A percentile compares a stretch with the other conserved stretches of the same genome.
phyloP scores from a whole-genome alignment of 2,888 invertebrate species.

The Aplocera efformata region DNA sequence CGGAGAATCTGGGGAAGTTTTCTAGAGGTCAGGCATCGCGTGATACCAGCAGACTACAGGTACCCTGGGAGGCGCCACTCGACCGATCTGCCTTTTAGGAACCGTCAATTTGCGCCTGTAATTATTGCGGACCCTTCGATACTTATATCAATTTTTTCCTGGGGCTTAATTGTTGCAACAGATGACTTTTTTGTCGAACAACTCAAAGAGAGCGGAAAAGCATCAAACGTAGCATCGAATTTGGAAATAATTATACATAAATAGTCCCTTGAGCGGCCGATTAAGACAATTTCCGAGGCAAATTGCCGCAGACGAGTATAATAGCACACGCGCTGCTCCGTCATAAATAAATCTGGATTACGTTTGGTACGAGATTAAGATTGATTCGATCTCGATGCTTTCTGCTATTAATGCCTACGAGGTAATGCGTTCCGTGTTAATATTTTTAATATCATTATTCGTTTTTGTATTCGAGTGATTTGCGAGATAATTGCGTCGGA shows the following conservation, averaged over 20 bases:
- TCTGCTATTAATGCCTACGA: constrained; percentile 73
- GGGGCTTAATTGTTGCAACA: constrained; percentile 78
- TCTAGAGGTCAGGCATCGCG: constrained; percentile 51
- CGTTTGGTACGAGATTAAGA: constrained; percentile 79
- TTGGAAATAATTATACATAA: constrained; percentile 81
- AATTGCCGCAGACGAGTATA: constrained; percentile 80
- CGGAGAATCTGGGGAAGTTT: constrained; percentile 29
- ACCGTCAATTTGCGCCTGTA: constrained; percentile 79
- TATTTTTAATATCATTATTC: constrained; percentile 69
- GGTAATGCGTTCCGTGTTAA: constrained; percentile 73
- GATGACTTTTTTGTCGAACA: constrained; percentile 80
- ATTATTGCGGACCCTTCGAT: constrained; percentile 81
- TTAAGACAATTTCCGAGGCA: constrained; percentile 81
- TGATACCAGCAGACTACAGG: constrained; percentile 53
- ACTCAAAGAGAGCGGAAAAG: constrained; percentile 81
- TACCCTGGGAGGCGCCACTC: constrained; percentile 71
- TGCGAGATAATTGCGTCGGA: constrained; percentile 74
- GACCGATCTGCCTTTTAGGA: constrained; percentile 64
- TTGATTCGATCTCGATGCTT: constrained; percentile 78
- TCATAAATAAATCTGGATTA: constrained; percentile 81
- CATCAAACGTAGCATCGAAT: constrained; percentile 80
- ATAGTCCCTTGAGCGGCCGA: constrained; percentile 81
- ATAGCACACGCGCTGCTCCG: constrained; percentile 76
- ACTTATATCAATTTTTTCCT: constrained; percentile 78
- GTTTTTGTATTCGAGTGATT: constrained; percentile 69